phyloP scores from a whole-genome alignment of 92 coral and sea anemone species.

The Porites lobata region DNA sequence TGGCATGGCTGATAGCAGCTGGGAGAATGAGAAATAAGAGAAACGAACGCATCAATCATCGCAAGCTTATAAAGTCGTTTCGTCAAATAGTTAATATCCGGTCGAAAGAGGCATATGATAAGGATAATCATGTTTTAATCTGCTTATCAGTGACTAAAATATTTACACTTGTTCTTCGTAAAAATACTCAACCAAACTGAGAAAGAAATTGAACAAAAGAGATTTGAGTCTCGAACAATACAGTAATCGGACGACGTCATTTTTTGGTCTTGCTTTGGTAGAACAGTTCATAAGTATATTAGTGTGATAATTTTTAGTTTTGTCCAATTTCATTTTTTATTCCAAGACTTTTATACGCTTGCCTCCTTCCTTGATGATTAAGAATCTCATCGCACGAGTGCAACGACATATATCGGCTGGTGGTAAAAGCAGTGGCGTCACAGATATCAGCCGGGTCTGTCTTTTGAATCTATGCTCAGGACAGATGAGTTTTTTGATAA shows the following conservation, averaged over 20 bases:
- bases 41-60: slow-evolving; percentile 26
- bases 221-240: too few relatives aligned
- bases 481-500: slow-evolving; percentile 48
- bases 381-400: background rate
- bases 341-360: too few relatives aligned
- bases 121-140: background rate
- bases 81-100: slow-evolving; percentile 1
- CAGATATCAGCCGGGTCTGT: slow-evolving; percentile 15
- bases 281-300: too few relatives aligned
- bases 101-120: background rate
- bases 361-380: too few relatives aligned
- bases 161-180: background rate
- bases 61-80: slow-evolving; percentile 8
- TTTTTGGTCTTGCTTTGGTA: too few relatives aligned
- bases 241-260: too few relatives aligned
- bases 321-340: background rate
- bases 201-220: too few relatives aligned
- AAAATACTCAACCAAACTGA: too few relatives aligned
- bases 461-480: slow-evolving; percentile 23
- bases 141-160: background rate
- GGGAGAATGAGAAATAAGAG: background rate
- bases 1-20: background rate
- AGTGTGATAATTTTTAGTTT: too few relatives aligned
- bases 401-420: background rate
- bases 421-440: slow-evolving; percentile 33